phyloP scores from a whole-genome alignment of 2,888 invertebrate species.

The Caenorhabditis sp. region DNA sequence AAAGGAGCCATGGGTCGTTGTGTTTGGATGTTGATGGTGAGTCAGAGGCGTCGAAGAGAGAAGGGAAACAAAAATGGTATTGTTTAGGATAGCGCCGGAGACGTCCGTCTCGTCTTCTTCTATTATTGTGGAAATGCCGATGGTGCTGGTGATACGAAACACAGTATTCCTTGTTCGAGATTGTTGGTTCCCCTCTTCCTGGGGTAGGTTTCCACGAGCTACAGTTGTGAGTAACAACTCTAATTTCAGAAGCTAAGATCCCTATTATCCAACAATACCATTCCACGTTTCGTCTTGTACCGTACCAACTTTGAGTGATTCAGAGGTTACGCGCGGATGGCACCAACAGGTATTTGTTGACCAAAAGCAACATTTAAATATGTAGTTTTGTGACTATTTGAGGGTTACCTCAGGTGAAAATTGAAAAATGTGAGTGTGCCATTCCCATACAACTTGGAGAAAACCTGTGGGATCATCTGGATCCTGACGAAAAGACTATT shows the following conservation, averaged over 20 bases:
- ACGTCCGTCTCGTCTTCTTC: conserved; percentile 21
- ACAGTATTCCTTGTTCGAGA: conserved; percentile 1
- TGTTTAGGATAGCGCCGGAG: conserved; percentile 47
- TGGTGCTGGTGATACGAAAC: conserved; percentile 3
- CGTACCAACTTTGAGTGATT: conserved; percentile 9
- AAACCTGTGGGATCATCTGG: too few relatives aligned
- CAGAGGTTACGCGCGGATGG: conserved; percentile 10
- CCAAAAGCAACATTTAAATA: conserved; percentile 31
- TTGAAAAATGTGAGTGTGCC: not conserved
- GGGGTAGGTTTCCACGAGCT: too few relatives aligned
- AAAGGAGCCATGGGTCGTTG: conserved; percentile 20
- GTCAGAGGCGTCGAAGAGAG: conserved; percentile 33
- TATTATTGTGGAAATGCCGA: conserved; percentile 25
- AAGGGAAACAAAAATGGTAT: conserved; percentile 57
- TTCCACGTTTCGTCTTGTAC: not conserved
- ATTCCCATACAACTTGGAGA: too few relatives aligned
- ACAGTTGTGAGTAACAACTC: too few relatives aligned
- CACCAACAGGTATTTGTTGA: conserved; percentile 42
- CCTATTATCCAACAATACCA: too few relatives aligned
- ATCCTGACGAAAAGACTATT: too few relatives aligned
- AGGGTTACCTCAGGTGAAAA: not conserved
- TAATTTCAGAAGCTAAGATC: too few relatives aligned
- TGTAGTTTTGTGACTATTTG: conserved; percentile 3
- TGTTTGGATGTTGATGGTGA: conserved; percentile 42
- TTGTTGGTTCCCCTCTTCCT: not conserved